A percentile compares a stretch with the other conserved stretches of the same genome.
phyloP scores from a whole-genome alignment of 2,888 invertebrate species.

The Anarsia innoxiella region DNA sequence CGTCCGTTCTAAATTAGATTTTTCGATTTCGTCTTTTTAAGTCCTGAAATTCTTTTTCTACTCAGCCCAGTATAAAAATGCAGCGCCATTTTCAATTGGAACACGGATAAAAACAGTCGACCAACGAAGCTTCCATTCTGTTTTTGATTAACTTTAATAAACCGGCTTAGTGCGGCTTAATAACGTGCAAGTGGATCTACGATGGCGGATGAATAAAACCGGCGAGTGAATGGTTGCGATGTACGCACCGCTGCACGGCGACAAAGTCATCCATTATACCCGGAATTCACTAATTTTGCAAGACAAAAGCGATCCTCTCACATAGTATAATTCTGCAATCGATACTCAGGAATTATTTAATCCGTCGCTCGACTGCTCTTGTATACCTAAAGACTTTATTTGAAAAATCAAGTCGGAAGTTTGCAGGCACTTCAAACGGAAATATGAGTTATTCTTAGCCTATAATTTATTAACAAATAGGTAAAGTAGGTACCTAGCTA shows the following conservation, averaged over 20 bases:
- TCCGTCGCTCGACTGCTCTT: conserved; percentile 20
- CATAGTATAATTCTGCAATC: conserved; percentile 37
- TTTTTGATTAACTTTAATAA: conserved; percentile 32
- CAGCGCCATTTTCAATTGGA: conserved; percentile 21
- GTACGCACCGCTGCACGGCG: conserved; percentile 34
- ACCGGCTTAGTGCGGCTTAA: conserved; percentile 31
- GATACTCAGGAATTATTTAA: conserved; percentile 38
- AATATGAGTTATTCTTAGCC: no score
- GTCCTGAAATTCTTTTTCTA: conserved; percentile 15
- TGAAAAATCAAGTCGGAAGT: conserved; percentile 15
- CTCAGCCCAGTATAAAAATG: conserved; percentile 15
- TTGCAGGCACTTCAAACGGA: no score
- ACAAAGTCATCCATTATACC: conserved; percentile 45
- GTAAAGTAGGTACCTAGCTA: no score
- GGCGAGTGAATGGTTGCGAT: conserved; percentile 22
- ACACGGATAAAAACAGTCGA: conserved; percentile 7
- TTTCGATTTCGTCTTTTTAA: conserved; percentile 29
- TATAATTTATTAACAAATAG: no score
- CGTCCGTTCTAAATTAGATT: conserved; percentile 41
- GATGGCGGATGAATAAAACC: conserved; percentile 14
- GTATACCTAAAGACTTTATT: no score
- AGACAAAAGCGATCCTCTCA: conserved; percentile 43
- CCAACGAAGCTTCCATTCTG: conserved; percentile 22
- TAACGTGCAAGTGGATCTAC: conserved; percentile 29
- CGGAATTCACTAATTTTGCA: conserved; percentile 39